Evolutionary conservation across 1,140 invertebrate genomes (phyloP), one percentile per base, ranked within the genome.

Genomic region (Cecropterus lyciades): DNA sequence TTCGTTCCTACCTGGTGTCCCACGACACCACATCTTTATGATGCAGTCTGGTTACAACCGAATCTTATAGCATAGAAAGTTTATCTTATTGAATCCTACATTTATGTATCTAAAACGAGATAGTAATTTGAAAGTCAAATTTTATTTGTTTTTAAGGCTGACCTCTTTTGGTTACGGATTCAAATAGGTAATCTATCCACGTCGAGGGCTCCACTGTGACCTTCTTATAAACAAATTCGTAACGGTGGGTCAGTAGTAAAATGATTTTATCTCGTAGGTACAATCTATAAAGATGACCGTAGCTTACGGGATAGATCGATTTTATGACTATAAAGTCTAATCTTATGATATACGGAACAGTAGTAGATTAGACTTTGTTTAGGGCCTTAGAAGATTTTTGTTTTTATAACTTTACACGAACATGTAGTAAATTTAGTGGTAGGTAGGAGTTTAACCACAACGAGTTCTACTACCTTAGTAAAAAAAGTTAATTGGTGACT

Each of bases 241-340:
- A 14, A 51, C 33, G n/a, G 33, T 51, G 37, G 46, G 16, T 51
- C 59, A 15, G 11, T 62, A 46, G 14, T 62, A 62, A 62, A 62
- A 62, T 51, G 4, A 52, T 63, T 63, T 24, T 63, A 63, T 63
- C 59, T 51, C 17, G 45, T 24, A 51, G 30, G 46, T 51, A 27
- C 15, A 63, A 63, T 63, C 13, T 63, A 43, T 63, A 52, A 63
- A 60, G 59, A 63, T 40, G 59, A 11, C 17, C 24, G 16, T 37
- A 11, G 57, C 46, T 62, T 63, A 63, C 3, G 30, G 46, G 59
- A 37, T 42, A 16, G 46, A 62, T 62, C 37, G 53, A 42, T 60
- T 62, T 51, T 62, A 62, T 20, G 46, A 62, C 46, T 62, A 62
- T 17, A 49, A 49, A 37, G 43, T 60, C 30, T 33, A 20, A 14